phyloP scores from a whole-genome alignment of 2,113 vertebrate genomes.

The Epinephelus cyanopodus region DNA sequence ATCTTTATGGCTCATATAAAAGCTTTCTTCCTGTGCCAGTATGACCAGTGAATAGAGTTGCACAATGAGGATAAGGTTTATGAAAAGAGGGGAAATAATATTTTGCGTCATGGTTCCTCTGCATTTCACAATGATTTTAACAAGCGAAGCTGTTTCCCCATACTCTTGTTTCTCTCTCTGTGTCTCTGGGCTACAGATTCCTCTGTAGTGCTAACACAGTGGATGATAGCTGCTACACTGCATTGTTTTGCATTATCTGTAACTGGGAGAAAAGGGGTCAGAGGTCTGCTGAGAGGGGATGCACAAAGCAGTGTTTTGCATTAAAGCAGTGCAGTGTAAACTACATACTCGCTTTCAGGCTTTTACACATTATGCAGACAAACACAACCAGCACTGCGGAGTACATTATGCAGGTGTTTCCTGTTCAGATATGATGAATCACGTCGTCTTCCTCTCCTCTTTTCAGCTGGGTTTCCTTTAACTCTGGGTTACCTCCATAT shows the following conservation, averaged over 20 bases:
- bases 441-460: constrained; percentile 67
- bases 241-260: constrained; percentile 47
- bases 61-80: neutral
- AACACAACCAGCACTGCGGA: constrained; percentile 14
- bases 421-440: constrained; percentile 74
- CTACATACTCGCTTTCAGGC: constrained; percentile 6
- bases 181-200: neutral
- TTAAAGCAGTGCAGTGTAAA: constrained; percentile 19
- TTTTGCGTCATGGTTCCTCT: constrained; percentile 19
- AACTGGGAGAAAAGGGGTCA: constrained; percentile 26
- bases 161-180: neutral
- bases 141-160: neutral
- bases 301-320: constrained; percentile 22
- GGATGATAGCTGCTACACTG: neutral
- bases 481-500: constrained; percentile 42
- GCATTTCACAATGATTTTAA: constrained; percentile 26
- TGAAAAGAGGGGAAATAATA: constrained; percentile 22
- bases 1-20: neutral
- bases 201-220: neutral
- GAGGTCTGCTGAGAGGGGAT: constrained; percentile 15
- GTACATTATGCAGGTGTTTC: constrained; percentile 75
- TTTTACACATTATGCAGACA: constrained; percentile 29
- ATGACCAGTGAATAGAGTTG: neutral
- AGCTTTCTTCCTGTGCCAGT: neutral
- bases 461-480: constrained; percentile 70